Conservation (phyloP, 2,113 vertebrate species). For the Strix uralensis region DNA sequence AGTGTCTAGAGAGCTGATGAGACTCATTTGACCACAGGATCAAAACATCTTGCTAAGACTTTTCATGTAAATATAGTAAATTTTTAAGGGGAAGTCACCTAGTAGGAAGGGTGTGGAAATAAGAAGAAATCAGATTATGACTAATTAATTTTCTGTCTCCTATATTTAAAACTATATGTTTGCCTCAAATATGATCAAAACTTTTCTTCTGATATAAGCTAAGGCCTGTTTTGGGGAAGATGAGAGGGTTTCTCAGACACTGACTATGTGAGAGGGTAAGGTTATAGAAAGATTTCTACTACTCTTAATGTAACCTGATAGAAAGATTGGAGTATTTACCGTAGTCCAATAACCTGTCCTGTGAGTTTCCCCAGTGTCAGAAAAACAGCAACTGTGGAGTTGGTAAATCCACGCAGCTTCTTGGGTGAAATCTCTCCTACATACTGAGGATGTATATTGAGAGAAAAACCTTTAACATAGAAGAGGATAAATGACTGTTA, state of each 20-base stretch:
- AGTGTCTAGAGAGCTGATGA: background rate
- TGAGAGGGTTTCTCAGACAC: background rate
- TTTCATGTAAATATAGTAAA: background rate
- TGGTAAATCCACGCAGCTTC: constrained; percentile 77
- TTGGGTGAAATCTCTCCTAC: constrained; percentile 80
- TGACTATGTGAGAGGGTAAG: background rate
- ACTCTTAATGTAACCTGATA: background rate
- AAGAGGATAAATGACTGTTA: background rate
- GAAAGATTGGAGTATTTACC: constrained; percentile 55
- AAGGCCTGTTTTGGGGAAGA: background rate
- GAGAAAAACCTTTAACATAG: constrained; percentile 67
- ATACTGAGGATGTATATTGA: constrained; percentile 80
- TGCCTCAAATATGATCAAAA: background rate
- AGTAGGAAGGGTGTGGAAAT: background rate
- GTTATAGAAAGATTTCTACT: background rate
- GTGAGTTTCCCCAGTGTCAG: constrained; percentile 76
- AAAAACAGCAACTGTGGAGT: constrained; percentile 72
- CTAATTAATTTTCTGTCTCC: background rate
- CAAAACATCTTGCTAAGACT: background rate
- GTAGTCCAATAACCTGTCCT: constrained; percentile 79
- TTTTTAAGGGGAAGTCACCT: background rate
- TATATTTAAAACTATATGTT: background rate
- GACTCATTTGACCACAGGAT: background rate
- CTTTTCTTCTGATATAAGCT: background rate
- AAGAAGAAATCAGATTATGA: background rate